phyloP scores from a whole-genome alignment of 2,113 vertebrate species.

The Natator depressus region DNA sequence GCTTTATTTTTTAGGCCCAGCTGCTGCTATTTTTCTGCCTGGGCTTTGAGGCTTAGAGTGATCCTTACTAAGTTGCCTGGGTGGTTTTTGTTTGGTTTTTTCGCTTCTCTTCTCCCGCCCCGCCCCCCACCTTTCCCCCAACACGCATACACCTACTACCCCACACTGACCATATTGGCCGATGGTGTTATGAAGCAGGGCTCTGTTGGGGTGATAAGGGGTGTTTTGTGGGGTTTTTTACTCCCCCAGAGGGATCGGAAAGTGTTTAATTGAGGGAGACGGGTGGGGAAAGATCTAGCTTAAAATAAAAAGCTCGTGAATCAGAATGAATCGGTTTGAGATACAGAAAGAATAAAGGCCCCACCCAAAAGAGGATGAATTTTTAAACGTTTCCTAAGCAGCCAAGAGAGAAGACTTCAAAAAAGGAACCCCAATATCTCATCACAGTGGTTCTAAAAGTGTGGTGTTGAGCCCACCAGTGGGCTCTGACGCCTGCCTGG shows the following conservation, averaged over 20 bases:
- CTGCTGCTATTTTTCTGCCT: not conserved
- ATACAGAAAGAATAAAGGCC: constrained; percentile 33
- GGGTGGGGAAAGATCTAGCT: not conserved
- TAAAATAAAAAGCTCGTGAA: not conserved
- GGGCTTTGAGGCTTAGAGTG: too few species aligned
- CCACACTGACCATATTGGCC: too few species aligned
- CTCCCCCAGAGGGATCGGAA: not conserved
- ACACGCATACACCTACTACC: too few species aligned
- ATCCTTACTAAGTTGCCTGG: not conserved
- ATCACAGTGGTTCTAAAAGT: not conserved
- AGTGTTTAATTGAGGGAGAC: constrained; percentile 23
- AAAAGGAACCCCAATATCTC: not conserved
- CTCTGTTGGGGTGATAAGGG: not conserved
- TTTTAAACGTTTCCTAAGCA: not conserved
- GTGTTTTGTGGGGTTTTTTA: not conserved
- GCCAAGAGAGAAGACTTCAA: not conserved
- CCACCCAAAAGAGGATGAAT: not conserved
- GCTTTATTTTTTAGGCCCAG: not conserved
- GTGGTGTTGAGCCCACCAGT: not conserved
- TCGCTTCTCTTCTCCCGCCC: too few species aligned
- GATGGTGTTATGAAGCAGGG: too few species aligned
- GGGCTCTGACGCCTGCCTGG: not conserved
- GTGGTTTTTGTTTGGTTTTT: too few species aligned
- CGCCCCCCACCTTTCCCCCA: too few species aligned
- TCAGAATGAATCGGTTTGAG: constrained; percentile 27